A percentile compares a stretch with the other conserved stretches of the same genome.
phyloP scores from a whole-genome alignment of 2,888 invertebrate genomes.

The Pachymerium ferrugineum region DNA sequence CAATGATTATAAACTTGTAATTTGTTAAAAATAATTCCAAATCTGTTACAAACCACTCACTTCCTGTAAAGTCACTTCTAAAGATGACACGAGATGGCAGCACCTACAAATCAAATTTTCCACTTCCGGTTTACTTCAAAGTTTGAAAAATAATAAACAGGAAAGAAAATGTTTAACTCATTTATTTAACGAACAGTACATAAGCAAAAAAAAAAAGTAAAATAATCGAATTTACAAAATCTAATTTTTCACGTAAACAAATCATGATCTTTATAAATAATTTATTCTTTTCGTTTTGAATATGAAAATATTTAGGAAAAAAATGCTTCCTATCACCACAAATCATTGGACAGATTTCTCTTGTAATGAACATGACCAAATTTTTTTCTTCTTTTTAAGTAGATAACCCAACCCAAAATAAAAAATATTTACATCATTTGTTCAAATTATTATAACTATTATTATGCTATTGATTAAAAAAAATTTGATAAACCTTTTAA shows the following conservation, averaged over 20 bases:
- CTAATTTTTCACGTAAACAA: not conserved
- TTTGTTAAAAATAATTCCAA: too few relatives aligned
- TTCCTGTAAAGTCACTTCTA: too few relatives aligned
- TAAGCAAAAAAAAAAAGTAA: conserved; percentile 4
- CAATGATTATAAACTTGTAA: too few relatives aligned
- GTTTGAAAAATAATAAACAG: not conserved
- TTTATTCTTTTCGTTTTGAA: not conserved
- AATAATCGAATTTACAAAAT: conserved; percentile 4
- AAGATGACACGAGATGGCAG: too few relatives aligned
- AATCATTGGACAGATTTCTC: not conserved
- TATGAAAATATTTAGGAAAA: not conserved
- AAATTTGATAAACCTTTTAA: not conserved
- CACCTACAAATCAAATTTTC: too few relatives aligned
- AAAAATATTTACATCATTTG: not conserved
- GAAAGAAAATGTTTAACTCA: not conserved
- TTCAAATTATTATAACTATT: not conserved
- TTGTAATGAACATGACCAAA: not conserved
- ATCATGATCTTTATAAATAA: not conserved
- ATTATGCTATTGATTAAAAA: not conserved
- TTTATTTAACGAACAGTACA: conserved; percentile 9
- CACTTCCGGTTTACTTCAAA: too few relatives aligned
- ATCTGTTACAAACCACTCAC: too few relatives aligned
- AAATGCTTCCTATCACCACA: not conserved
- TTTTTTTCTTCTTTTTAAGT: too few relatives aligned
- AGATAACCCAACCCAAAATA: conserved; percentile 2